phyloP scores from a whole-genome alignment of 2,113 vertebrate genomes.

The Etheostoma cragini region DNA sequence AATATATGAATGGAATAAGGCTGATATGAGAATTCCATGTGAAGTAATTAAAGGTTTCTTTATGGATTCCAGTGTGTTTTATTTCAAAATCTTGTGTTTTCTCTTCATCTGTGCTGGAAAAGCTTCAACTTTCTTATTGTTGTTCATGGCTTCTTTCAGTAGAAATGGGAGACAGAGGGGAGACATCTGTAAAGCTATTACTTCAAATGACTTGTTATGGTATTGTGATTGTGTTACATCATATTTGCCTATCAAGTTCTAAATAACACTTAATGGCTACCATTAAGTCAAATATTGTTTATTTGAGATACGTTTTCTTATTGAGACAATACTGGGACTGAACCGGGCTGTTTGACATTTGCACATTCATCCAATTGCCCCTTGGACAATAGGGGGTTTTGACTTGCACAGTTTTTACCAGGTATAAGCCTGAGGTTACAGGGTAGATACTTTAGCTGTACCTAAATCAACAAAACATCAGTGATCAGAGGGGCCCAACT shows the following conservation, averaged over 20 bases:
- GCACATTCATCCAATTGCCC: neutral
- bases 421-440: slow-evolving; percentile 1
- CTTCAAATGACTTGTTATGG: slow-evolving; percentile 11
- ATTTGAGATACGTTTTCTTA: slow-evolving; percentile 20
- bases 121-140: neutral
- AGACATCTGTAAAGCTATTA: slow-evolving; percentile 10
- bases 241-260: slow-evolving; percentile 26
- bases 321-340: neutral
- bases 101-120: slow-evolving; percentile 14
- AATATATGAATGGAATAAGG: slow-evolving; percentile 13
- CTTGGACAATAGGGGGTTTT: neutral
- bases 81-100: slow-evolving; percentile 21
- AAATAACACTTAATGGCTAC: slow-evolving; percentile 52
- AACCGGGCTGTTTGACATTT: neutral
- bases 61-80: slow-evolving; percentile 11
- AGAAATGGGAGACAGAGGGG: neutral
- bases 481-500: neutral
- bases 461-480: slow-evolving; percentile 19
- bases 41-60: slow-evolving; percentile 26
- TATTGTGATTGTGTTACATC: slow-evolving; percentile 41
- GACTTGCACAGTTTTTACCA: slow-evolving; percentile 5
- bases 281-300: slow-evolving; percentile 41
- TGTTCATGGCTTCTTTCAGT: slow-evolving; percentile 6
- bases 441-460: neutral
- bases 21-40: slow-evolving; percentile 24